Conservation (phyloP, 1,140 invertebrate species). For the Pseudomyrmex dendroicus region DNA sequence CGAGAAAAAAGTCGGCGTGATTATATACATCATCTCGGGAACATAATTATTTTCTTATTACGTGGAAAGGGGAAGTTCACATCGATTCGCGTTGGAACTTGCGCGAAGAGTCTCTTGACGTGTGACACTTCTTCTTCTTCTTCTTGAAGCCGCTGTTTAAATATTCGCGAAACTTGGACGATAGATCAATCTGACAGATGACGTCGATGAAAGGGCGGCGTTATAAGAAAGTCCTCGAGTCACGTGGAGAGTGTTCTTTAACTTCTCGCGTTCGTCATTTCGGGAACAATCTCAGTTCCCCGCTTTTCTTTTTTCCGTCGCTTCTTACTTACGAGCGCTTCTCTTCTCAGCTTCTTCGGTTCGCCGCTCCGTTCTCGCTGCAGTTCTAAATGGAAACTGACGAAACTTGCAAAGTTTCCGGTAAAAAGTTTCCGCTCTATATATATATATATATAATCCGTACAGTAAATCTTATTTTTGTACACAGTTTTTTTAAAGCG, state of each 20-base stretch:
- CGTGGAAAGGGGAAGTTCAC: conserved; percentile 1
- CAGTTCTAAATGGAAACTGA: conserved; percentile 15
- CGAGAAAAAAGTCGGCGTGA: background rate
- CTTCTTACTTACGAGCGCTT: conserved; percentile 20
- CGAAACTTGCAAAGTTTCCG: background rate
- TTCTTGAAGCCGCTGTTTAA: conserved; percentile 24
- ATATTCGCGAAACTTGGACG: conserved; percentile 50
- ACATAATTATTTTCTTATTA: conserved; percentile 13
- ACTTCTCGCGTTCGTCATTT: conserved; percentile 55
- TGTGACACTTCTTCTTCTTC: conserved; percentile 35
- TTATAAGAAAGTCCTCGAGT: conserved; percentile 44
- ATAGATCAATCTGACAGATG: conserved; percentile 57
- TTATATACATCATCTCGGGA: background rate
- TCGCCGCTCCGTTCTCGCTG: background rate
- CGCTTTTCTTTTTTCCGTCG: conserved; percentile 16
- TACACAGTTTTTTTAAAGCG: no score
- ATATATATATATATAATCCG: background rate
- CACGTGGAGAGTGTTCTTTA: conserved; percentile 19
- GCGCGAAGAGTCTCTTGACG: conserved; percentile 25
- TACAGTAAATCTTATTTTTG: background rate
- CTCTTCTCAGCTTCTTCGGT: background rate
- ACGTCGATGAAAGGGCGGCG: conserved; percentile 52
- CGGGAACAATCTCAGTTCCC: conserved; percentile 41
- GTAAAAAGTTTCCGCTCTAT: background rate
- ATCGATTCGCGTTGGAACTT: conserved; percentile 43